phyloP scores from a whole-genome alignment of 1,140 invertebrate species.

The Musca vetustissima region DNA sequence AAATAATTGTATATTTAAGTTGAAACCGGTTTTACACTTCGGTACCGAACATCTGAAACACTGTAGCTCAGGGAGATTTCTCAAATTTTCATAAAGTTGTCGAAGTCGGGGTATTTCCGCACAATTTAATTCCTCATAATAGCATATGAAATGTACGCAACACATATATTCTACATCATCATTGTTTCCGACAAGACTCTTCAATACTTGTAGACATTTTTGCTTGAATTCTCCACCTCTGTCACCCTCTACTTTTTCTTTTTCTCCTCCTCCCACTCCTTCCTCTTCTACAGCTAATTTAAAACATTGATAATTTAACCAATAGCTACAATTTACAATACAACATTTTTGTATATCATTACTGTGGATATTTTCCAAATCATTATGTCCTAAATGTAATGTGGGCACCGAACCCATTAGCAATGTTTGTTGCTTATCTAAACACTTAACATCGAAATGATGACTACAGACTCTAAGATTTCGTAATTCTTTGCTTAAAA shows the following conservation, averaged over 20 bases:
- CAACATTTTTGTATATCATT: conserved; percentile 11
- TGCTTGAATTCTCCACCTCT: too few relatives aligned
- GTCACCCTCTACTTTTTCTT: too few relatives aligned
- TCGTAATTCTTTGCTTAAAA: not conserved
- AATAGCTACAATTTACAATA: not conserved
- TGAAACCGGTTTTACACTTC: conserved; percentile 25
- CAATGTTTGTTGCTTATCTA: not conserved
- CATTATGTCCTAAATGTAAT: not conserved
- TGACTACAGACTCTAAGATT: not conserved
- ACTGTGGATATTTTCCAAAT: conserved; percentile 2
- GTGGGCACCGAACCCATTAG: not conserved
- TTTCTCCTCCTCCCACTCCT: too few relatives aligned
- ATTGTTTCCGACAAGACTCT: too few relatives aligned
- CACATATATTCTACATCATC: too few relatives aligned
- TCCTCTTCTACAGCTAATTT: too few relatives aligned
- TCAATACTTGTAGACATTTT: too few relatives aligned
- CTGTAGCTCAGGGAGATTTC: conserved; percentile 9
- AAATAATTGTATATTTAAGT: conserved; percentile 2
- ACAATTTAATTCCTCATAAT: not conserved
- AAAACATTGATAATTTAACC: too few relatives aligned
- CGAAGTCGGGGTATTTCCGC: not conserved
- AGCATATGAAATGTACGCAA: too few relatives aligned
- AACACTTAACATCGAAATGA: not conserved
- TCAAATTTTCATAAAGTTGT: not conserved
- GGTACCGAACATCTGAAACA: conserved; percentile 20